These are phyloP conservation scores for Biston stratarius DNA, from an alignment of 2,888 invertebrate species.

Conservation along the genomic window DNA sequence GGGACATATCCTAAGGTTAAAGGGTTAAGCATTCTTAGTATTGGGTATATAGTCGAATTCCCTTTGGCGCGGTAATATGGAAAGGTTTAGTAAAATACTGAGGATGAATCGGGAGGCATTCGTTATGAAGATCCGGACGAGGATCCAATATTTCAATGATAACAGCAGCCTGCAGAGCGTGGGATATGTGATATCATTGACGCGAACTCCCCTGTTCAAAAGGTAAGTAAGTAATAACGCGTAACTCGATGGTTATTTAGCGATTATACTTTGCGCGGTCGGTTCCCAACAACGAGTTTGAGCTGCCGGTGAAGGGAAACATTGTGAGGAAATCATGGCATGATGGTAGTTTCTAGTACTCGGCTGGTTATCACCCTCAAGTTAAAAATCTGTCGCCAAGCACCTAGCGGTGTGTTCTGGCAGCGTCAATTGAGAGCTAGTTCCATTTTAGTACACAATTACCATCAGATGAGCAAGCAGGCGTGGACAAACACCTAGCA, in stretches of 20 bases:
- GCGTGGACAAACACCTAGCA: too few species aligned
- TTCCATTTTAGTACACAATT: too few species aligned
- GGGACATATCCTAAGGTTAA: not conserved
- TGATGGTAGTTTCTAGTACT: too few species aligned
- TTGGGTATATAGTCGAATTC: conserved; percentile 5
- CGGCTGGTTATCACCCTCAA: too few species aligned
- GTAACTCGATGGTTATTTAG: not conserved
- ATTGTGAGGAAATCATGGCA: too few species aligned
- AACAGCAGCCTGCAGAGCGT: conserved; percentile 71
- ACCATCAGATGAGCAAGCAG: too few species aligned
- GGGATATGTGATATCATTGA: conserved; percentile 65
- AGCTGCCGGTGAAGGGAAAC: too few species aligned
- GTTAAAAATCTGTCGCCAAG: too few species aligned
- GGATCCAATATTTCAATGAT: conserved; percentile 69
- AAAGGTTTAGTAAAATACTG: conserved; percentile 10
- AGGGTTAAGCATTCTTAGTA: not conserved
- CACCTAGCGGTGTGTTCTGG: too few species aligned
- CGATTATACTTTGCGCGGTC: not conserved
- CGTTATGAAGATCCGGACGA: conserved; percentile 51
- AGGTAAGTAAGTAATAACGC: conserved; percentile 53
- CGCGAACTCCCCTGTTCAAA: conserved; percentile 57
- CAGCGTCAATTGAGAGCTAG: too few species aligned
- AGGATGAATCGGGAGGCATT: conserved; percentile 37
- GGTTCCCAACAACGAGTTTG: not conserved
- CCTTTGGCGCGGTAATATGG: conserved; percentile 9